Evolutionary conservation across 2,888 invertebrate species (phyloP).

Genomic region (Boloria euphrosyne): DNA sequence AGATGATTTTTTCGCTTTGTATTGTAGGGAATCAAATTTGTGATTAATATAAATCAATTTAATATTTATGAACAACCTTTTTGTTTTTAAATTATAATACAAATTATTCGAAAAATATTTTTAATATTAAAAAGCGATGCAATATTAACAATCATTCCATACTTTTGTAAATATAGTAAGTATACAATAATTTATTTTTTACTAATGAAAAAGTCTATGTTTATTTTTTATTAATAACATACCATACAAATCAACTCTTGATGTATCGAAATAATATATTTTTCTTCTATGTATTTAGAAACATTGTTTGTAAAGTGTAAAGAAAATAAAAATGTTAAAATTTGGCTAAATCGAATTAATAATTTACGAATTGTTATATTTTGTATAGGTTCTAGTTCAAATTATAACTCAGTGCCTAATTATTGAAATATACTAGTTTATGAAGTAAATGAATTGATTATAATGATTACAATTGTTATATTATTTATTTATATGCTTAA

Average conservation of each 20-base stretch:
- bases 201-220: too few species aligned
- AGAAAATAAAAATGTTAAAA: neutral
- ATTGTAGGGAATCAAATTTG: too few species aligned
- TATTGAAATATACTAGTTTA: conserved; percentile 28
- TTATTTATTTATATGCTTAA: neutral
- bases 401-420: conserved; percentile 31
- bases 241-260: neutral
- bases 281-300: neutral
- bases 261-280: neutral
- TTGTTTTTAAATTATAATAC: too few species aligned
- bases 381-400: conserved; percentile 10
- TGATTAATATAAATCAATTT: too few species aligned
- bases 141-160: conserved; percentile 10
- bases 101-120: too few species aligned
- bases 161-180: neutral
- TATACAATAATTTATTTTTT: neutral
- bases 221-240: too few species aligned
- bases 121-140: neutral
- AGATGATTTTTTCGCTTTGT: too few species aligned
- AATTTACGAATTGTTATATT: neutral
- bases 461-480: neutral
- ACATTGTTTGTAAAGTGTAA: too few species aligned
- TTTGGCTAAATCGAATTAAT: neutral
- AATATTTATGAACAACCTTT: too few species aligned
- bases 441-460: conserved; percentile 21